Conservation (phyloP, 2,888 invertebrate species). For the Pyrgus malvae region DNA sequence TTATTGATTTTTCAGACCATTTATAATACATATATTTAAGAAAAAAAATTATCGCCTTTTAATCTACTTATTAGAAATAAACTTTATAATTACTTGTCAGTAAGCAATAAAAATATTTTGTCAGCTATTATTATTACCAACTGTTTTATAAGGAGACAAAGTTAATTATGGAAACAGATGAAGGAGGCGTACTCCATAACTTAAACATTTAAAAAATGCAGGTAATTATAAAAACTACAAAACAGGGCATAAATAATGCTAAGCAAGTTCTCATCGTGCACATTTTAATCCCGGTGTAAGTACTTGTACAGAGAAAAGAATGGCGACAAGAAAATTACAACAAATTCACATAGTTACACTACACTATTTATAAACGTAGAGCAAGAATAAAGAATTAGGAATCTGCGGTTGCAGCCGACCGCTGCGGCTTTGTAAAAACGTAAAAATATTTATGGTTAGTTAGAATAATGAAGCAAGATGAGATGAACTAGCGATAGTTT, state of each 20-base stretch:
- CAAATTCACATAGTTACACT: constrained; percentile 42
- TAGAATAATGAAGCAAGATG: constrained; percentile 1
- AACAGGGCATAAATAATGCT: constrained; percentile 8
- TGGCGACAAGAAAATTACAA: constrained; percentile 40
- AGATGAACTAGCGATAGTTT: not conserved
- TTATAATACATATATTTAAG: no score
- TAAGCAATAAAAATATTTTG: no score
- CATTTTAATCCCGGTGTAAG: constrained; percentile 19
- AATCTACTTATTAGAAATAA: no score
- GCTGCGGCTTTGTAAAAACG: constrained; percentile 27
- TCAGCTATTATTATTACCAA: no score
- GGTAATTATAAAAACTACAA: not conserved
- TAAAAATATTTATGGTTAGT: constrained; percentile 11
- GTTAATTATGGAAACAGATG: no score
- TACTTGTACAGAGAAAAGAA: constrained; percentile 26
- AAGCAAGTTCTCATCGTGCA: constrained; percentile 21
- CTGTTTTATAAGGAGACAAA: no score
- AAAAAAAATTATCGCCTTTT: no score
- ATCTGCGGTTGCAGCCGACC: constrained; percentile 53
- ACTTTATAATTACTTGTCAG: no score
- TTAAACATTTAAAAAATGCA: not conserved
- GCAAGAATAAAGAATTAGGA: constrained; percentile 44
- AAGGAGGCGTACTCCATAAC: no score
- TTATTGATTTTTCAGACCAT: no score
- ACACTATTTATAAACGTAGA: constrained; percentile 34